A percentile compares a stretch with the other conserved stretches of the same genome.
Conservation (phyloP, 37 sponge, comb jelly and placozoan genomes). For the Axinella damicornis region DNA sequence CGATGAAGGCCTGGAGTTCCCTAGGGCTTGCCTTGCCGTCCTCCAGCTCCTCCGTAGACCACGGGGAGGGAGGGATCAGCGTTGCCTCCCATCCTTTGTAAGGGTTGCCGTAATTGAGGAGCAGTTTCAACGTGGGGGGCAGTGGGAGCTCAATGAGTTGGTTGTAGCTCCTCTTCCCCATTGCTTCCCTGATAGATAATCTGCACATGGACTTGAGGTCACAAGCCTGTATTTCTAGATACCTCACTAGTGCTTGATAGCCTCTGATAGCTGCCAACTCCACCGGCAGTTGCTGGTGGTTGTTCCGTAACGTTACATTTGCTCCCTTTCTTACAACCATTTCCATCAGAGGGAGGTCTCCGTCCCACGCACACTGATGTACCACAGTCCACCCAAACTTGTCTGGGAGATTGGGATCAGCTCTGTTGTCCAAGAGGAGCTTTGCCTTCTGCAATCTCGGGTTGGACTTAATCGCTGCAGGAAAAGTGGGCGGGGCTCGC, state of each 20-base stretch:
- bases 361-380: constrained; percentile 57
- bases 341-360: constrained; percentile 32
- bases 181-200: constrained; percentile 4
- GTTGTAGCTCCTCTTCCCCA: constrained; percentile 34
- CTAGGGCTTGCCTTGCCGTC: neutral
- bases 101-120: constrained; percentile 49
- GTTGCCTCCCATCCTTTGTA: constrained; percentile 49
- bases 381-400: constrained; percentile 48
- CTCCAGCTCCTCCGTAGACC: constrained; percentile 55
- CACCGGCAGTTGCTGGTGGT: constrained; percentile 14
- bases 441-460: constrained; percentile 19
- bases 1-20: constrained; percentile 45
- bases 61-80: constrained; percentile 37
- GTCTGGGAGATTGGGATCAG: constrained; percentile 34
- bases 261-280: constrained; percentile 47
- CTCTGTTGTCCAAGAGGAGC: constrained; percentile 29
- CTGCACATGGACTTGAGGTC: constrained; percentile 37
- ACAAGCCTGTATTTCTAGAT: constrained; percentile 30
- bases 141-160: constrained; percentile 39
- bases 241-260: constrained; percentile 21
- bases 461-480: too few relatives aligned
- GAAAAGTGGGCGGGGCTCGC: too few relatives aligned
- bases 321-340: constrained; percentile 40
- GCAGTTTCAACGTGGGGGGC: constrained; percentile 51
- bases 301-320: neutral